Percentiles rank a stretch among this genome's conserved stretches.
phyloP scores from a whole-genome alignment of 2,888 invertebrate species.

The Noctua fimbriata region DNA sequence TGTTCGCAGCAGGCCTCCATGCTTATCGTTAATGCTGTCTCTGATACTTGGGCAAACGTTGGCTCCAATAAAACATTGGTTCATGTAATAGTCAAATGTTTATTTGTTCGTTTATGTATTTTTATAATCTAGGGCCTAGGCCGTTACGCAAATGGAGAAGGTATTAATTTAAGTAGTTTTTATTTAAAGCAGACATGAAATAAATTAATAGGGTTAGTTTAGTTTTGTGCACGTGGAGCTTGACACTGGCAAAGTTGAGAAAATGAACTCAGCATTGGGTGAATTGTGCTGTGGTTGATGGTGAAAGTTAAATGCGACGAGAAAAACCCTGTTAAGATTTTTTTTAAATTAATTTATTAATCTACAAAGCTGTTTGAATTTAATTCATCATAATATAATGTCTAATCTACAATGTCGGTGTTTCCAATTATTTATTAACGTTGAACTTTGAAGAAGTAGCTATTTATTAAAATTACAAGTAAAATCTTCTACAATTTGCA shows the following conservation, averaged over 20 bases:
- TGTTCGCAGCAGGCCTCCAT: constrained; percentile 41
- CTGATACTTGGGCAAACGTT: constrained; percentile 27
- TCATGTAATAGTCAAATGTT: constrained; percentile 17
- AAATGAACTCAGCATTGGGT: not conserved
- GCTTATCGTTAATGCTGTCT: constrained; percentile 41
- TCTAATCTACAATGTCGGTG: not conserved
- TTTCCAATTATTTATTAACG: too few species aligned
- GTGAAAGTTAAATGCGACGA: not conserved
- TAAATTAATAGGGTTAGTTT: not conserved
- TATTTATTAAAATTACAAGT: not conserved
- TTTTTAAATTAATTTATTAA: not conserved
- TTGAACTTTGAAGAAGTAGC: not conserved
- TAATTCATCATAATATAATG: not conserved
- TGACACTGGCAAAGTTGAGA: not conserved
- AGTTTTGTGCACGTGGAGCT: not conserved
- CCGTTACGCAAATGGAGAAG: not conserved
- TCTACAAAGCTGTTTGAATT: not conserved
- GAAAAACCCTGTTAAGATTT: not conserved
- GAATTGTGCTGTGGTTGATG: not conserved
- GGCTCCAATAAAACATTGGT: not conserved
- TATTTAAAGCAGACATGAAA: not conserved
- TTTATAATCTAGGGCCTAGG: not conserved
- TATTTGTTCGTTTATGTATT: not conserved
- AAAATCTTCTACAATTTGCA: not conserved
- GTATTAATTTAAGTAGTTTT: not conserved